phyloP scores from a whole-genome alignment of 2,113 vertebrate genomes.

The Pygoscelis antarcticus region DNA sequence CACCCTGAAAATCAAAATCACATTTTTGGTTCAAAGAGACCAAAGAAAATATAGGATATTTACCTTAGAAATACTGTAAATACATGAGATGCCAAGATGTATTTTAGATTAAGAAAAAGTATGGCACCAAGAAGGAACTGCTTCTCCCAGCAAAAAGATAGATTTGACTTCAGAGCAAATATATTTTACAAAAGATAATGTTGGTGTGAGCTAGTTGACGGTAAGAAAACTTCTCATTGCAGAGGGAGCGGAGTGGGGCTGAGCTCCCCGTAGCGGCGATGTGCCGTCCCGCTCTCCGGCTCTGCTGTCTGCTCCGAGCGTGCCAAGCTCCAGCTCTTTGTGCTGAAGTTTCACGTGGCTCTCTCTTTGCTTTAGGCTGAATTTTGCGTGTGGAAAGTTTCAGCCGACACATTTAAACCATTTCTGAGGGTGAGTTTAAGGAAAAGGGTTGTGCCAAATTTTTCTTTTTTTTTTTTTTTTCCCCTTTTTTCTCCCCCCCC shows the following conservation, averaged over 20 bases:
- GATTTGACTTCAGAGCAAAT: neutral
- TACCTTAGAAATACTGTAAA: neutral
- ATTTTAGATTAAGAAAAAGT: neutral
- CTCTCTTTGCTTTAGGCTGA: constrained; percentile 11
- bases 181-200: fast-evolving
- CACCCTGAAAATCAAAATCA: constrained; percentile 77
- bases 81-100: neutral
- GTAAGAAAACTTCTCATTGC: fast-evolving
- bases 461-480: neutral
- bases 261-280: neutral
- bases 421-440: neutral
- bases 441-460: neutral
- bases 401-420: neutral
- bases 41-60: neutral
- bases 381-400: neutral
- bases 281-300: neutral
- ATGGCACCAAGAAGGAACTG: neutral
- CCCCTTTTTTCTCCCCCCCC: neutral
- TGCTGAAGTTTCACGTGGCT: neutral
- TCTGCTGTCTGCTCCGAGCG: fast-evolving
- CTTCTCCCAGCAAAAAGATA: neutral
- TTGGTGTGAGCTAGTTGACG: neutral
- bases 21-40: neutral
- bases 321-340: neutral
- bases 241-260: neutral